Percentiles rank a stretch among this genome's conserved stretches.
phyloP scores from a whole-genome alignment of 1,140 invertebrate genomes.

The Solen grandis region DNA sequence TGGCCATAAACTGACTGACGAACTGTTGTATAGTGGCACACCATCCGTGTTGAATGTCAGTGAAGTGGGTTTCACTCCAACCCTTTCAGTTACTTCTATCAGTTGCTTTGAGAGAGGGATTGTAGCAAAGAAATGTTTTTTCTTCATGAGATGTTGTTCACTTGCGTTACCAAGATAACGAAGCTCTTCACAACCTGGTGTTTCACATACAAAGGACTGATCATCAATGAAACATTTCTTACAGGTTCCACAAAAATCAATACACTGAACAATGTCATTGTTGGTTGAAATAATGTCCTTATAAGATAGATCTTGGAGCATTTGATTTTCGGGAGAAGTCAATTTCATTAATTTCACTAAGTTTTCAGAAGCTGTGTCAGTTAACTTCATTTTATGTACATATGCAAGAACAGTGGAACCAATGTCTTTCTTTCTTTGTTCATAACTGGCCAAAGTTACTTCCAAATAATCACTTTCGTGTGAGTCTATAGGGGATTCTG shows the following conservation, averaged over 20 bases:
- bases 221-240: neutral
- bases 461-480: neutral
- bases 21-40: neutral
- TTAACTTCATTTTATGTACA: constrained; percentile 12
- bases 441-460: too few species aligned
- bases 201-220: neutral
- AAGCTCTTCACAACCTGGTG: neutral
- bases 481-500: too few species aligned
- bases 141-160: neutral
- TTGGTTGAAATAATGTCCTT: neutral
- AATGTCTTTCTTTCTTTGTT: too few species aligned
- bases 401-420: too few species aligned
- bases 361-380: constrained; percentile 5
- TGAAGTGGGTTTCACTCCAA: too few species aligned
- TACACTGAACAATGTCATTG: too few species aligned
- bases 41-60: constrained; percentile 32
- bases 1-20: constrained; percentile 23
- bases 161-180: neutral
- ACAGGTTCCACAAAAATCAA: constrained; percentile 7
- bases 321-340: neutral
- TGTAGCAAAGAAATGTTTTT: neutral
- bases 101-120: neutral
- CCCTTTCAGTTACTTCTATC: neutral
- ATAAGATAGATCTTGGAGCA: neutral
- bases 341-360: too few species aligned